Base-by-base conservation (phyloP, 1,140 invertebrate genomes). In the Coptotermes formosanus region DNA sequence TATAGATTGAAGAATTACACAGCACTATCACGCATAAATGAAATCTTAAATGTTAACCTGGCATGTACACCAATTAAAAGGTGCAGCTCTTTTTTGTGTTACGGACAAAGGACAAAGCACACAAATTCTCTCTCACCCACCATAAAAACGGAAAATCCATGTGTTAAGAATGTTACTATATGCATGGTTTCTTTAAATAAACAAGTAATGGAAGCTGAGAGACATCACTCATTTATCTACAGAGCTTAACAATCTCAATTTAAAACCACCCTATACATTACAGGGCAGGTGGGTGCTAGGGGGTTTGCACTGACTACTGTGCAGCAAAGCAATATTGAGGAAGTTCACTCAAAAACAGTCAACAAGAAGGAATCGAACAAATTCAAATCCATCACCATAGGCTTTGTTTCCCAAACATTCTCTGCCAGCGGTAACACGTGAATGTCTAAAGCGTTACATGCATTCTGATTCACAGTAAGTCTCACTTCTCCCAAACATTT, bases 361-460 rank as follows among this genome's bases (percentile, higher is more conserved):
- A 83, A 82, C 45, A 86, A 87, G 87, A 87, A 87, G 87, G 86
- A 85, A 30, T 87, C 86, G 75, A 88, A 85, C 85, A 85, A 88
- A 85, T 87, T 88, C 87, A 88, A 88, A 87, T 88, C 87, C 87
- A 87, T 88, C 87, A 88, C 87, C 87, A 83, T 64, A 88, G 84
- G 84, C 82, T 52, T 84, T 86, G 23, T 82, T 84, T 82, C 86
- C 87, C 86, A 86, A 11, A 87, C 86, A 86, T 86, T 86, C 86
- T 84, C 86, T 83, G 86, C 86, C 64, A 84, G 87, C 82, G 69
- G 86, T 87, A 84, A 86, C 87, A 88, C 86, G 88, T 89, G 88
- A 89, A 87, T 88, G 88, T 89, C 87, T 86, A 88, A 88, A 89
- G 88, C 88, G 88, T 87, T 86, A 86, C 89, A 89, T 89, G 88